phyloP scores from a whole-genome alignment of 2,888 invertebrate genomes.

The Troides oblongomaculatus region DNA sequence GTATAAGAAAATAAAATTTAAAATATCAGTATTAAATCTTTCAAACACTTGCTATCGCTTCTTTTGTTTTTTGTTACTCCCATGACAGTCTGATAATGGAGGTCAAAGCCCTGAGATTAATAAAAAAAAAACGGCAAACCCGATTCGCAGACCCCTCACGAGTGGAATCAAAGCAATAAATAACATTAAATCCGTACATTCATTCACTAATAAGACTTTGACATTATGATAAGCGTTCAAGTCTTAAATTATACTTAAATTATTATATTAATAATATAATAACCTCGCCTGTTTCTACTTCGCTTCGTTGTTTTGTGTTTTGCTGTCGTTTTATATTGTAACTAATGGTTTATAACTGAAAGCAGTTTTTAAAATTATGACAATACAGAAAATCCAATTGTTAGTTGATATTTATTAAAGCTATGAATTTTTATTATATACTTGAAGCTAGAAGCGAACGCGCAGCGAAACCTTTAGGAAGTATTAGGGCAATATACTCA shows the following conservation, averaged over 20 bases:
- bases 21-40: neutral
- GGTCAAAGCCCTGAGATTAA: slow-evolving; percentile 31
- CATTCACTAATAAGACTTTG: slow-evolving; percentile 18
- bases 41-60: slow-evolving; percentile 13
- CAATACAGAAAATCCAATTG: slow-evolving; percentile 3
- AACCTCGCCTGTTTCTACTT: neutral
- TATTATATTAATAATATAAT: slow-evolving; percentile 1
- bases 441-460: slow-evolving; percentile 7
- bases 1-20: neutral
- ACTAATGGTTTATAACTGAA: neutral
- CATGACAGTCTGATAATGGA: slow-evolving; percentile 30
- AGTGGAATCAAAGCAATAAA: slow-evolving; percentile 26
- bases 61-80: slow-evolving; percentile 27
- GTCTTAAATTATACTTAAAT: slow-evolving; percentile 4
- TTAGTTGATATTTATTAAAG: slow-evolving; percentile 7
- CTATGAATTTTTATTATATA: slow-evolving; percentile 2
- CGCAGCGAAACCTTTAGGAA: slow-evolving; percentile 15
- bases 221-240: neutral
- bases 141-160: slow-evolving; percentile 27
- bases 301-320: neutral
- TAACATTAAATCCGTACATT: slow-evolving; percentile 22
- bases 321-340: neutral
- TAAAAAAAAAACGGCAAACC: slow-evolving; percentile 29
- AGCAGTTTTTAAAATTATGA: neutral
- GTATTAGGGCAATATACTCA: slow-evolving; percentile 17